Base-by-base conservation (phyloP, 2,113 vertebrate species). In the Chaetura pelagica region DNA sequence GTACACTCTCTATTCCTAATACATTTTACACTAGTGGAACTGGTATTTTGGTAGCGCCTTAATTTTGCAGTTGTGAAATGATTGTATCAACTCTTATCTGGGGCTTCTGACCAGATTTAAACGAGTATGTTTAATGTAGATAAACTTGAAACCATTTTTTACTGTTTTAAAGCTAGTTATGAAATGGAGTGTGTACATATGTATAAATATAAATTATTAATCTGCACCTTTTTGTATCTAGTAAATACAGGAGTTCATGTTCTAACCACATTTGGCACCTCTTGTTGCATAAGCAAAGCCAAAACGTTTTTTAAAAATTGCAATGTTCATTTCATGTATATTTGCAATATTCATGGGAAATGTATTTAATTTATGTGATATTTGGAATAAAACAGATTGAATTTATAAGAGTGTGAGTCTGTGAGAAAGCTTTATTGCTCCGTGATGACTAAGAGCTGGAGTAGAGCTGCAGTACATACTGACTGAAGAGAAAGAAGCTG, bases 61-160 rank as follows among this genome's bases (percentile, higher is more conserved):
- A 94, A 96, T 97, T 96, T 98, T 97, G 93, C 97, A 93, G 90
- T 95, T 95, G 96, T 97, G 95, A 95, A 96, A 96, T 97, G 93
- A 97, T 97, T 98, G 96, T 97, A 97, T 96, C 95, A 97, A 97
- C 95, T 95, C 94, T 96, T 96, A 96, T 97, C 93, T 97, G 96
- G 84, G 68, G 66, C 94, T 94, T 93, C 89, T 98, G 93, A 97
- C 93, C 94, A 97, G 93, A 93, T 95, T 89, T 95, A 90, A 97
- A 96, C 7, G 91, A 97, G 86, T 96, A 93, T 96, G 93, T 96
- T 97, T 86, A 48, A 87, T 95, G 92, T 97, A 97, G 92, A 97
- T 97, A 94, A 97, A 98, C 88, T 97, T 95, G 92, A 97, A 97
- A 97, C 94, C 92, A 96, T 96, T 95, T 93, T 96, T 98, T 97